phyloP scores from a whole-genome alignment of 2,113 vertebrate species.

The Pseudopipra pipra region DNA sequence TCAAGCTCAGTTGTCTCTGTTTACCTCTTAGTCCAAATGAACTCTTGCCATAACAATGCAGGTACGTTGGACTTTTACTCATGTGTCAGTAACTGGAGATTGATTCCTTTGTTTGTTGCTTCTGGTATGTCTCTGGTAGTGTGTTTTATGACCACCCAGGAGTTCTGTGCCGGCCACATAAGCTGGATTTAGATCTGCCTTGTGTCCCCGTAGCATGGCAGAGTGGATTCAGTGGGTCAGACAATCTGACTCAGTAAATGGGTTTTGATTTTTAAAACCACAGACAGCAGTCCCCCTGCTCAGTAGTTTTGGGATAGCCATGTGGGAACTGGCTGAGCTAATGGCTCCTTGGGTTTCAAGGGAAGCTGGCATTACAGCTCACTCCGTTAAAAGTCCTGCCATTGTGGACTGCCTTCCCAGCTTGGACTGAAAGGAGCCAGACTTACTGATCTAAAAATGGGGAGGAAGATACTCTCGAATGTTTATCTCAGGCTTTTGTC shows the following conservation, averaged over 20 bases:
- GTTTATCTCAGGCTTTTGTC: background rate
- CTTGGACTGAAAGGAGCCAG: background rate
- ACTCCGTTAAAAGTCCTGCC: background rate
- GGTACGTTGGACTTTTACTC: background rate
- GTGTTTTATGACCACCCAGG: background rate
- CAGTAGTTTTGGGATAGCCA: background rate
- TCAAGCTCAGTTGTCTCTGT: background rate
- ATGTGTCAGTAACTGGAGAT: background rate
- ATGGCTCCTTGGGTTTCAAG: background rate
- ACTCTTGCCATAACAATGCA: background rate
- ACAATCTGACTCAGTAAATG: background rate
- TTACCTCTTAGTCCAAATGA: background rate
- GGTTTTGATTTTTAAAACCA: background rate
- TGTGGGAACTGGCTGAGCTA: background rate
- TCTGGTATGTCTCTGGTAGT: background rate
- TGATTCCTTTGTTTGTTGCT: background rate
- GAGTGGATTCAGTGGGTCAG: background rate
- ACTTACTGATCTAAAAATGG: background rate
- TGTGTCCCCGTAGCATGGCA: background rate
- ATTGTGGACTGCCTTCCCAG: background rate
- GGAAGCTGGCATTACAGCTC: background rate
- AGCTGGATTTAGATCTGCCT: background rate
- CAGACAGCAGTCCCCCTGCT: background rate
- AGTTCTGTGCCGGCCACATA: fast-evolving
- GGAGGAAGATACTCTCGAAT: background rate